Evolutionary conservation across 2,797 vertebrate genomes (phyloP).

Genomic region (Cyclopterus lumpus): DNA sequence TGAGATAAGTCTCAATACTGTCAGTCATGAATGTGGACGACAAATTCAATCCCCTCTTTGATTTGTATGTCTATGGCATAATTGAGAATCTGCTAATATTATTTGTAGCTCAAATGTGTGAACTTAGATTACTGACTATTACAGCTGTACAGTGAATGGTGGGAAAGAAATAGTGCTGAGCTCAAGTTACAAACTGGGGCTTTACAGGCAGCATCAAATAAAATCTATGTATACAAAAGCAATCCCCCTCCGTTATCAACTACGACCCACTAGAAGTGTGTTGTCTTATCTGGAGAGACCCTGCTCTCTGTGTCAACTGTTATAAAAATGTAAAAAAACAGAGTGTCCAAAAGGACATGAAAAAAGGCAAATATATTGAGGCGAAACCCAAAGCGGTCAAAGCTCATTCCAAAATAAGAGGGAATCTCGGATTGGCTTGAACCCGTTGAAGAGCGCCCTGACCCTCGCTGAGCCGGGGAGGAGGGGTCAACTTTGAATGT

Average conservation of each 20-base stretch:
- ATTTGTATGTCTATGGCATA: constrained; percentile 21
- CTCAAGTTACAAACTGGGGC: neutral
- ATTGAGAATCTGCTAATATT: constrained; percentile 6
- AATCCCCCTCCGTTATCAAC: neutral
- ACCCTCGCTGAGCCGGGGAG: neutral
- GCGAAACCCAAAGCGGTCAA: too few species aligned
- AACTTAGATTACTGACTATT: neutral
- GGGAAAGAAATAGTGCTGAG: neutral
- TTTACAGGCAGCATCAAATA: neutral
- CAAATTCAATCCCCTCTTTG: constrained; percentile 29
- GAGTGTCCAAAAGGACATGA: too few species aligned
- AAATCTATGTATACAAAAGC: too few species aligned
- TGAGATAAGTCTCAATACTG: too few species aligned
- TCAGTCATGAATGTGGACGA: constrained; percentile 22
- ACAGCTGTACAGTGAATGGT: neutral
- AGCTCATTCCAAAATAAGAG: neutral
- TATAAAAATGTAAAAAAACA: too few species aligned
- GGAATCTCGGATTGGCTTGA: neutral
- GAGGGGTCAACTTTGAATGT: neutral
- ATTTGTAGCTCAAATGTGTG: neutral
- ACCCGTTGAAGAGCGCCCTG: neutral
- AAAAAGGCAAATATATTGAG: too few species aligned
- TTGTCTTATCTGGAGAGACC: too few species aligned
- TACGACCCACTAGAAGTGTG: too few species aligned
- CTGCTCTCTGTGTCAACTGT: too few species aligned